Conservation (phyloP, 1,140 invertebrate species). For the Homalodisca vitripennis region DNA sequence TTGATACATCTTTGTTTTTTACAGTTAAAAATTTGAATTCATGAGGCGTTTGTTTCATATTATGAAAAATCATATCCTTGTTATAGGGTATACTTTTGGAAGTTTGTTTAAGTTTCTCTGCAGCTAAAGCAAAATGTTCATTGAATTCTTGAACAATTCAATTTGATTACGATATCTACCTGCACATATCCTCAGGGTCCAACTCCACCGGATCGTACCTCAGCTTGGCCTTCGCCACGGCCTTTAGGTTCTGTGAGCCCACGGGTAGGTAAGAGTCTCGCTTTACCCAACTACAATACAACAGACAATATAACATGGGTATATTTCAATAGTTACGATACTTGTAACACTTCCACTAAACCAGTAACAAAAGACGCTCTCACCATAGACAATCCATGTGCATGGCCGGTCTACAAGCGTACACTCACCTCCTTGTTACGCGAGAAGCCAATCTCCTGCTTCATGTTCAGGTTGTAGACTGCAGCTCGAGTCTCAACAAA, state of each 20-base stretch:
- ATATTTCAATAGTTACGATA: slow-evolving; percentile 8
- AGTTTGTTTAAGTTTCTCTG: too few relatives aligned
- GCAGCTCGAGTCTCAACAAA: slow-evolving; percentile 95
- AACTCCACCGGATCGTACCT: slow-evolving; percentile 97
- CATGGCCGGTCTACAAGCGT: slow-evolving; percentile 80
- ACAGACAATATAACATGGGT: background rate
- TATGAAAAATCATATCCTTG: too few relatives aligned
- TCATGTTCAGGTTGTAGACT: slow-evolving; percentile 87
- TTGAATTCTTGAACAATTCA: too few relatives aligned
- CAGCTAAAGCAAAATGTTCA: too few relatives aligned
- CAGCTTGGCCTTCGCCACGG: slow-evolving; percentile 96
- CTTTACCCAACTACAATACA: slow-evolving; percentile 96
- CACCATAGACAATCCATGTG: slow-evolving; percentile 98
- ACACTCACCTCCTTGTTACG: slow-evolving; percentile 81
- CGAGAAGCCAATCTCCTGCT: slow-evolving; percentile 89
- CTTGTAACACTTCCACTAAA: slow-evolving; percentile 23
- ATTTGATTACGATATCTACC: too few relatives aligned
- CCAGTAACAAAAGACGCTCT: too few relatives aligned
- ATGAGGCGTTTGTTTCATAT: too few relatives aligned
- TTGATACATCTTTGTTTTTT: too few relatives aligned
- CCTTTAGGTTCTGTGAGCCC: slow-evolving; percentile 96
- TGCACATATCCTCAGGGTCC: slow-evolving; percentile 98
- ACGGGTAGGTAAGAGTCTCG: slow-evolving; percentile 96
- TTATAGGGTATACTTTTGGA: too few relatives aligned
- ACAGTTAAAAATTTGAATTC: too few relatives aligned